These are phyloP conservation scores for Heteronetta atricapilla DNA, from an alignment of 2,113 vertebrate genomes.

Conservation along the genomic window DNA sequence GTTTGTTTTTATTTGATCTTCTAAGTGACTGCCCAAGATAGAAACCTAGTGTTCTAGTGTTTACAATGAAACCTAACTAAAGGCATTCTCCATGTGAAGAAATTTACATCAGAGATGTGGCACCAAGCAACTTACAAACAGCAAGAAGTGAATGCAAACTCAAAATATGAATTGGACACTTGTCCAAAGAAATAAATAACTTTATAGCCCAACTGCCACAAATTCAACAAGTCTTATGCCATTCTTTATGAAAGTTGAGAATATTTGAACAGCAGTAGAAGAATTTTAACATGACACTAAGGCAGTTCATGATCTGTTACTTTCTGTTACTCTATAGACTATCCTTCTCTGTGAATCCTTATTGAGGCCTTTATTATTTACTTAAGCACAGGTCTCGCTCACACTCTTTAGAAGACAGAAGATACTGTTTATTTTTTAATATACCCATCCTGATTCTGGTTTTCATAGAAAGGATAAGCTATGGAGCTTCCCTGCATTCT, in stretches of 20 bases:
- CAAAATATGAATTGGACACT: not conserved
- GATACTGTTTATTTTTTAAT: not conserved
- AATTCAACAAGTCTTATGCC: not conserved
- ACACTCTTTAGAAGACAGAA: not conserved
- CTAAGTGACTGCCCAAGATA: not conserved
- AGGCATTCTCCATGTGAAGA: not conserved
- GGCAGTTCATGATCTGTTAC: not conserved
- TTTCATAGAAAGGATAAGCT: not conserved
- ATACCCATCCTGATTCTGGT: not conserved
- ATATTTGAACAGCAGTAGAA: not conserved
- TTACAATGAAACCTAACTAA: not conserved
- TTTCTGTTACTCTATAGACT: not conserved
- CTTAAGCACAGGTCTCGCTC: not conserved
- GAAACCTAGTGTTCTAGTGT: too few species aligned
- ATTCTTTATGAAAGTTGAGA: not conserved
- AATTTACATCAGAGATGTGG: not conserved
- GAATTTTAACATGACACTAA: not conserved
- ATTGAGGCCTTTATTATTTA: not conserved
- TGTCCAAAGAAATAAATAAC: not conserved
- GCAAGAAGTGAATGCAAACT: not conserved
- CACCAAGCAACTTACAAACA: not conserved
- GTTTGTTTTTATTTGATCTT: not conserved
- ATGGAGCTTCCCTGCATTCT: not conserved
- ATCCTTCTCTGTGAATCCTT: not conserved
- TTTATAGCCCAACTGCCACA: not conserved